Conservation (phyloP, 1,140 invertebrate genomes). For the Drosophila saltans region DNA sequence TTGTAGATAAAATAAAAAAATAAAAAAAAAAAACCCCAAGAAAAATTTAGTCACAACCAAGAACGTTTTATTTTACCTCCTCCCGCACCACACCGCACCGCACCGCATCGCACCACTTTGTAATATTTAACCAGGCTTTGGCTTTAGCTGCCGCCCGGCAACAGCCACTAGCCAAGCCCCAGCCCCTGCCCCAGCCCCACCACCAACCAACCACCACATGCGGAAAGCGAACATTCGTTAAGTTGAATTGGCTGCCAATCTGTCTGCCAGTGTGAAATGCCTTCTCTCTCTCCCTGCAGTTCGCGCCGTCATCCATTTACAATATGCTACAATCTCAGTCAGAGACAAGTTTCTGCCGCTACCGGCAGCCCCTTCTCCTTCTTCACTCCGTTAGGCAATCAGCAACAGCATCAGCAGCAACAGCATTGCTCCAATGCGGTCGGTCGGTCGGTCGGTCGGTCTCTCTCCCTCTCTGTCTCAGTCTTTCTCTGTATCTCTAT, state of each 20-base stretch:
- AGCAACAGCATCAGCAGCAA: slow-evolving; percentile 11
- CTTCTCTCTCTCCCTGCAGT: slow-evolving; percentile 2
- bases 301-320: slow-evolving; percentile 27
- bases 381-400: slow-evolving; percentile 40
- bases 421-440: slow-evolving; percentile 9
- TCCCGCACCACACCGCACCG: background rate
- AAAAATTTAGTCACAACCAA: slow-evolving; percentile 63
- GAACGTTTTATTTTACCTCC: slow-evolving; percentile 3
- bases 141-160: slow-evolving; percentile 70
- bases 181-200: slow-evolving; percentile 42
- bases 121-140: slow-evolving; percentile 21
- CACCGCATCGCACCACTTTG: background rate
- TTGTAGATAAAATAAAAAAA: slow-evolving; percentile 41
- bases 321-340: slow-evolving; percentile 27
- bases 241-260: slow-evolving; percentile 55
- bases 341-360: slow-evolving; percentile 44
- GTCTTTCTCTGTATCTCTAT: slow-evolving; percentile 1
- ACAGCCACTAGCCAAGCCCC: slow-evolving; percentile 42
- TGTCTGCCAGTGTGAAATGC: slow-evolving; percentile 60
- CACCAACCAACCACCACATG: background rate
- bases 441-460: background rate
- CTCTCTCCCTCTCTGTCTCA: background rate
- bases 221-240: slow-evolving; percentile 73
- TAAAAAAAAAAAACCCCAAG: slow-evolving; percentile 40
- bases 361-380: background rate